Percentiles rank a stretch among this genome's conserved stretches.
These are phyloP conservation scores for Helicorthomorpha holstii DNA, from an alignment of 1,140 invertebrate genomes.

Conservation along the genomic window DNA sequence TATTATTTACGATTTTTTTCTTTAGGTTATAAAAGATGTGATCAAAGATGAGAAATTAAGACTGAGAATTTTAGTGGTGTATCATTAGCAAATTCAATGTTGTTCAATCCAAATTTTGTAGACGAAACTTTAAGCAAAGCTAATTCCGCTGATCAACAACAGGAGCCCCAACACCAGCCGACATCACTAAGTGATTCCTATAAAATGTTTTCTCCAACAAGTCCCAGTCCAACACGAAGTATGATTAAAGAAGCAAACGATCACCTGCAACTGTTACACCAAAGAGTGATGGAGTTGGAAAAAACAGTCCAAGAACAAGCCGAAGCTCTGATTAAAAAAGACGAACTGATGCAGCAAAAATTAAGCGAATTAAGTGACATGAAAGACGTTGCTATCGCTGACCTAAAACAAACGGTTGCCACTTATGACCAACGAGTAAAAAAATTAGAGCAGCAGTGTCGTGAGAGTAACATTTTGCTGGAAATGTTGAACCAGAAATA, in stretches of 20 bases:
- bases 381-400: constrained; percentile 14
- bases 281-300: constrained; percentile 14
- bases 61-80: no score
- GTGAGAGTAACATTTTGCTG: constrained; percentile 13
- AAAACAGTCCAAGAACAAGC: constrained; percentile 12
- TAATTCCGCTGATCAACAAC: neutral
- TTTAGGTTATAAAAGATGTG: no score
- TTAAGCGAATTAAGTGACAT: constrained; percentile 11
- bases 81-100: neutral
- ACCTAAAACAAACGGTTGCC: constrained; percentile 9
- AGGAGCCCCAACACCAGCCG: neutral
- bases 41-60: no score
- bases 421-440: constrained; percentile 10
- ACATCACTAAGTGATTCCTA: constrained; percentile 1
- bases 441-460: constrained; percentile 12
- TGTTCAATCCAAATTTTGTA: neutral
- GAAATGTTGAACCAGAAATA: constrained; percentile 11
- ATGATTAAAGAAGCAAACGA: constrained; percentile 18
- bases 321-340: constrained; percentile 13
- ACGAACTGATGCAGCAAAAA: constrained; percentile 12
- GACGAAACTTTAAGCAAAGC: neutral
- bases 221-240: constrained; percentile 12
- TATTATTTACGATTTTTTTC: no score
- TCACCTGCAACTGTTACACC: constrained; percentile 15
- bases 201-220: constrained; percentile 6